Base-by-base conservation (phyloP, 2,888 invertebrate genomes). In the Cyaniris semiargus region DNA sequence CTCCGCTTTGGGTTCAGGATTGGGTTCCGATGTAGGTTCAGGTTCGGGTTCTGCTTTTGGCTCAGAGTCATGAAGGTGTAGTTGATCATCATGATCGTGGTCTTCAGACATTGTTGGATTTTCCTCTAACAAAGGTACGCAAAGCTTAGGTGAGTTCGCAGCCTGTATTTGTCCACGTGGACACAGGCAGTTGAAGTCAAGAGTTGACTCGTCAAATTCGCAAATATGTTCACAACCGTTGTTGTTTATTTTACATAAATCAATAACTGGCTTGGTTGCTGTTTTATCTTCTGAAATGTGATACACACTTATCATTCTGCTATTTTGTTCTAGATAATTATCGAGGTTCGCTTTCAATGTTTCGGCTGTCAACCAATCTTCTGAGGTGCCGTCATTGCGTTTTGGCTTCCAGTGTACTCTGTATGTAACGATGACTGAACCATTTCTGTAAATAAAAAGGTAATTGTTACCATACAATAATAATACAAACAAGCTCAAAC, bases 161-260 rank as follows among this genome's bases (percentile, higher is more conserved):
- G 92, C 89, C 76, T 89, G 79, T 18, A 93, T 90, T 84, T 91
- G 88, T 48, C 95, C 95, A 60, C 89, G 86, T 13, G 95, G 95
- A 85, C 97, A 97, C 3, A 88, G 92, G 85, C 97, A 97, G 48
- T 88, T 88, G 84, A 97, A 97, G 75, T 95, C 94, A 78, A 96
- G 93, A 34, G 90, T 88, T 1, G 85, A 84, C 83, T 96, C 95
- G 86, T 96, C 95, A 83, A 96, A 97, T 76, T 91, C 89, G 86
- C 97, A 97, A 15, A 89, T 92, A 81, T 96, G 93, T 81, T 96
- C 95, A 84, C 97, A 97, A 75, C 94, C 90, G 80, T 96, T 94
- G 79, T 95, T 95, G 80, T 95, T 94, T 77, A 95, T 94, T 88
- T 95, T 95, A 87, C 96, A 97, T 78, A 95, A 87, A 88, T 96